These are phyloP conservation scores for Spinus pinus DNA, from an alignment of 2,797 vertebrate species.

Conservation along the genomic window DNA sequence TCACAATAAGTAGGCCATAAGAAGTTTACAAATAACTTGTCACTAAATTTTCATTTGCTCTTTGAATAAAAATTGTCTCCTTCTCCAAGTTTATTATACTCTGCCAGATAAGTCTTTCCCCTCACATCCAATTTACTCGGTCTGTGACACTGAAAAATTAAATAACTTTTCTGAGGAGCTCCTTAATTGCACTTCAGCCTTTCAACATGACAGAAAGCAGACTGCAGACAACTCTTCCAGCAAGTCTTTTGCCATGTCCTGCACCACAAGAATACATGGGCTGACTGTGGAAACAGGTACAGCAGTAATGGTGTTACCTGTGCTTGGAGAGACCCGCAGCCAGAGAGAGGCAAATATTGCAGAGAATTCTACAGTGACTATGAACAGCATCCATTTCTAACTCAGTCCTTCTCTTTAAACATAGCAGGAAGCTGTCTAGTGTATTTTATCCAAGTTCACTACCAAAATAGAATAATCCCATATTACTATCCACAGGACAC, in stretches of 20 bases:
- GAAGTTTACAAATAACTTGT: neutral
- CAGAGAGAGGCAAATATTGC: neutral
- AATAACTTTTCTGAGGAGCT: neutral
- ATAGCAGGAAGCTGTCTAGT: neutral
- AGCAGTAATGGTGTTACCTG: neutral
- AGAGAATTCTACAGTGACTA: neutral
- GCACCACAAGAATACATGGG: neutral
- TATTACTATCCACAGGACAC: neutral
- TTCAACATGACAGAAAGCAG: neutral
- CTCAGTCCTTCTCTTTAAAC: neutral
- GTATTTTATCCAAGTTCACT: neutral
- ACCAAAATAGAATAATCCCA: neutral
- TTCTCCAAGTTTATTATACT: neutral
- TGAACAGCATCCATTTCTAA: neutral
- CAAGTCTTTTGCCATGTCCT: neutral
- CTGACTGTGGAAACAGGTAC: neutral
- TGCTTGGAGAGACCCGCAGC: neutral
- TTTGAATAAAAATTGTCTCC: neutral
- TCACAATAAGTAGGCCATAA: neutral
- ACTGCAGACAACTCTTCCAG: neutral
- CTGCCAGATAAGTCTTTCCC: neutral
- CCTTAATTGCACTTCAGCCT: neutral
- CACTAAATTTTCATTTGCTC: neutral
- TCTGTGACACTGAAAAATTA: neutral
- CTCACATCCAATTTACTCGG: accelerated